Evolutionary conservation across 2,888 invertebrate species (phyloP).

Genomic region (Marasmarcha lunaedactyla): DNA sequence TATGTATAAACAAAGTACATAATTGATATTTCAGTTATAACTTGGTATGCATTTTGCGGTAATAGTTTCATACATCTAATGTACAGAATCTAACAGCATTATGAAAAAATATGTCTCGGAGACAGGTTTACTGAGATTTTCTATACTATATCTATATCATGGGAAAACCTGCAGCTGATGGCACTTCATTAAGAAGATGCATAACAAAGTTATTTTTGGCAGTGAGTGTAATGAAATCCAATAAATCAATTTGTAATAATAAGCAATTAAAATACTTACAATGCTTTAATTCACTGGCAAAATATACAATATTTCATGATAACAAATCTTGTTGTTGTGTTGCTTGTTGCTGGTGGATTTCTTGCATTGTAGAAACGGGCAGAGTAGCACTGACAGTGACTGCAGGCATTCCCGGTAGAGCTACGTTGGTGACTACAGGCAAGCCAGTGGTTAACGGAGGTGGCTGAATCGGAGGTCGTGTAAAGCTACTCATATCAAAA

Average conservation of each 20-base stretch:
- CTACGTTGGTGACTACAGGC: constrained; percentile 76
- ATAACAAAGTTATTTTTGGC: too few species aligned
- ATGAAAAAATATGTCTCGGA: too few species aligned
- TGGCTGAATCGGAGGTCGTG: constrained; percentile 37
- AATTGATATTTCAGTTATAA: too few species aligned
- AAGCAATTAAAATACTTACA: constrained; percentile 24
- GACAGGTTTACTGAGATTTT: too few species aligned
- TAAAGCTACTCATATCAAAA: constrained; percentile 54
- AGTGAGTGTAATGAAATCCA: too few species aligned
- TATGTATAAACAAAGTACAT: too few species aligned
- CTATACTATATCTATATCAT: too few species aligned
- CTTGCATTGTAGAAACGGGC: constrained; percentile 72
- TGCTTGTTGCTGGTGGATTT: constrained; percentile 57
- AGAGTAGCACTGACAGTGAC: constrained; percentile 81
- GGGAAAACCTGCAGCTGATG: too few species aligned
- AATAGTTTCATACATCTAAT: too few species aligned
- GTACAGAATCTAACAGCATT: too few species aligned
- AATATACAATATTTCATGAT: constrained; percentile 34
- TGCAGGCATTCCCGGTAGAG: constrained; percentile 83
- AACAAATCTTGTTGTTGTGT: constrained; percentile 53
- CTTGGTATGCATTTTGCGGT: too few species aligned
- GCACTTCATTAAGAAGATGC: too few species aligned
- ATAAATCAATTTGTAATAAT: constrained; percentile 18
- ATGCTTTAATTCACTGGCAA: constrained; percentile 26
- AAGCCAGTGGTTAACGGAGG: constrained; percentile 41